Evolutionary conservation across 2,797 vertebrate species (phyloP).

Genomic region (Darevskia nairensis): DNA sequence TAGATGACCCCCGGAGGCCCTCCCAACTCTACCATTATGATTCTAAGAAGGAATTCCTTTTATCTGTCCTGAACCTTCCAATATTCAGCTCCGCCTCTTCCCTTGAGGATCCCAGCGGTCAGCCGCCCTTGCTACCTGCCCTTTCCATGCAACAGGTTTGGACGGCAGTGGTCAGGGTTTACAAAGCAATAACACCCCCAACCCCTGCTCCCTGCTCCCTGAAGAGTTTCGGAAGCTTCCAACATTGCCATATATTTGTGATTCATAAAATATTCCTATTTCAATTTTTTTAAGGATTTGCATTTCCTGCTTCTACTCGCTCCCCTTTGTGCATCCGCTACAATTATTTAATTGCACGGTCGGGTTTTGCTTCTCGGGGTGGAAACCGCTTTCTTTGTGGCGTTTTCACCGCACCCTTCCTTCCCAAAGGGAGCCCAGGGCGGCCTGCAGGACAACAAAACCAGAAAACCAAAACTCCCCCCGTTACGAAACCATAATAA

Average conservation of each 20-base stretch:
- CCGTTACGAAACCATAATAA: too few species aligned
- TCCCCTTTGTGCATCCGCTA: background rate
- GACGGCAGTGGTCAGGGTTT: background rate
- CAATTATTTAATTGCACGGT: background rate
- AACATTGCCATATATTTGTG: background rate
- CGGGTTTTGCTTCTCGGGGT: background rate
- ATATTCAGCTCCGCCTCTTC: too few species aligned
- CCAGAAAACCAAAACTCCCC: too few species aligned
- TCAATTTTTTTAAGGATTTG: background rate
- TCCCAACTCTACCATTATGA: too few species aligned
- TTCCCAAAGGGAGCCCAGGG: too few species aligned
- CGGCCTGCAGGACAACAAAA: too few species aligned
- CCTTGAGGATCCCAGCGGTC: too few species aligned
- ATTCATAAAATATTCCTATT: background rate
- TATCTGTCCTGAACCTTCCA: too few species aligned
- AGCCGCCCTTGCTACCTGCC: background rate
- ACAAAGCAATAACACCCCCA: background rate
- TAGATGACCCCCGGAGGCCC: too few species aligned
- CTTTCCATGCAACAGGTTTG: background rate
- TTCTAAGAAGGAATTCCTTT: too few species aligned
- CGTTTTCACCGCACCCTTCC: too few species aligned
- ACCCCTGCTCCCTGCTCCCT: too few species aligned
- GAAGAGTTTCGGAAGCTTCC: background rate
- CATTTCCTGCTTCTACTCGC: background rate
- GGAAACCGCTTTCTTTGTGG: background rate